Evolutionary conservation across 2,888 invertebrate species (phyloP), one percentile per base, ranked within the genome.

Genomic region (Drosophila niveifrons): DNA sequence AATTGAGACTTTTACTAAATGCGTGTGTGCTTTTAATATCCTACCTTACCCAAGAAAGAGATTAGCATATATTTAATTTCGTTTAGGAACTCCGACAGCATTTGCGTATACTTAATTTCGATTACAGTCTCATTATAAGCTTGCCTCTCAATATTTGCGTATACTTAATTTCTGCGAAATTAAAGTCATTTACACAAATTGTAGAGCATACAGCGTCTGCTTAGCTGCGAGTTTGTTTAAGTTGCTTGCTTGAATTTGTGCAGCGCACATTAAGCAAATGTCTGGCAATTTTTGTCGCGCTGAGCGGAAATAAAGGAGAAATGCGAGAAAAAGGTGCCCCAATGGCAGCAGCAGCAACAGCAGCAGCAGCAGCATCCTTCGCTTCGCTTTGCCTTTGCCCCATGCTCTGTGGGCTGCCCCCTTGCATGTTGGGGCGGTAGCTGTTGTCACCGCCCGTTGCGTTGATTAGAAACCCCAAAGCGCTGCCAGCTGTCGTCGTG

Each of bases 381-480:
- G n/a, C n/a, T n/a, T n/a, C n/a, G n/a, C n/a, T n/a, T 15, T 36
- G 28, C 28, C 56, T 15, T 15, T 29, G 10, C 34, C 13, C 6
- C 13, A 11, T 39, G n/a, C n/a, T n/a, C n/a, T n/a, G n/a, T n/a
- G n/a, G n/a, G n/a, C n/a, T n/a, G n/a, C n/a, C n/a, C 36, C 41
- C n/a, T 29, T 29, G 2, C 18, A 15, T 39, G 2, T 23, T 23
- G 23, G 23, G 39, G 1, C 9, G 23, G 9, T 34, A 13, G n/a
- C n/a, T 10, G 39, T 56, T 53, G 46, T 52, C 43, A 55, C 50
- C 69, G 55, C 74, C 73, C 67, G 73, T 55, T 67, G 78, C 69
- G 78, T 74, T 82, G 82, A 82, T 82, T 82, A 76, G 82, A 76
- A 76, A 74, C 73, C 76, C 73, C 77, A 66, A 66, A 64, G 77